These are phyloP conservation scores for Apocrypta bakeri DNA, from an alignment of 1,140 invertebrate species.

Conservation along the genomic window DNA sequence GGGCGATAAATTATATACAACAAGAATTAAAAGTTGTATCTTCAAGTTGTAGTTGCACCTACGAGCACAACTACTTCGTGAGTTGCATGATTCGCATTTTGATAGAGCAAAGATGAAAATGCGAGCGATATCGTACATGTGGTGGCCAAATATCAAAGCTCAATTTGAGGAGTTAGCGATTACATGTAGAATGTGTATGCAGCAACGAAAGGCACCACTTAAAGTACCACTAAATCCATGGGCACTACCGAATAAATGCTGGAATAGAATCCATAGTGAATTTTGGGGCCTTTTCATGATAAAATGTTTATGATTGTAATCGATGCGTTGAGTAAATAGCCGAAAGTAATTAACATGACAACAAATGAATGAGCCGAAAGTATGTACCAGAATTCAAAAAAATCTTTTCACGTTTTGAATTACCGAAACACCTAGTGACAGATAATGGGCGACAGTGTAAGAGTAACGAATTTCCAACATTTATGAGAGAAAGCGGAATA, in stretches of 20 bases:
- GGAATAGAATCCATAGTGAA: slow-evolving; percentile 67
- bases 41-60: slow-evolving; percentile 66
- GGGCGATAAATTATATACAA: neutral
- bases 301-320: slow-evolving; percentile 58
- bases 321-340: slow-evolving; percentile 63
- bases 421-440: slow-evolving; percentile 50
- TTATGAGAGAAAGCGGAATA: slow-evolving; percentile 56
- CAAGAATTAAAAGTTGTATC: neutral
- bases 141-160: slow-evolving; percentile 70
- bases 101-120: slow-evolving; percentile 70
- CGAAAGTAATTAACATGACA: slow-evolving; percentile 27
- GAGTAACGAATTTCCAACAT: slow-evolving; percentile 54
- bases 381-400: slow-evolving; percentile 49
- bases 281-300: slow-evolving; percentile 56
- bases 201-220: slow-evolving; percentile 53
- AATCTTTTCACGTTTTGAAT: slow-evolving; percentile 47
- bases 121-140: slow-evolving; percentile 66
- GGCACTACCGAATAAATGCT: slow-evolving; percentile 65
- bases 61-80: slow-evolving; percentile 55
- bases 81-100: slow-evolving; percentile 69
- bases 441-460: slow-evolving; percentile 54
- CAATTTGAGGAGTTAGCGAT: slow-evolving; percentile 63
- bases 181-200: slow-evolving; percentile 57
- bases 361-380: slow-evolving; percentile 13
- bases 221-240: slow-evolving; percentile 59